Evolutionary conservation across 92 coral and sea anemone species (phyloP), one percentile per base, ranked within the genome.

Genomic region (Diadumene lineata): DNA sequence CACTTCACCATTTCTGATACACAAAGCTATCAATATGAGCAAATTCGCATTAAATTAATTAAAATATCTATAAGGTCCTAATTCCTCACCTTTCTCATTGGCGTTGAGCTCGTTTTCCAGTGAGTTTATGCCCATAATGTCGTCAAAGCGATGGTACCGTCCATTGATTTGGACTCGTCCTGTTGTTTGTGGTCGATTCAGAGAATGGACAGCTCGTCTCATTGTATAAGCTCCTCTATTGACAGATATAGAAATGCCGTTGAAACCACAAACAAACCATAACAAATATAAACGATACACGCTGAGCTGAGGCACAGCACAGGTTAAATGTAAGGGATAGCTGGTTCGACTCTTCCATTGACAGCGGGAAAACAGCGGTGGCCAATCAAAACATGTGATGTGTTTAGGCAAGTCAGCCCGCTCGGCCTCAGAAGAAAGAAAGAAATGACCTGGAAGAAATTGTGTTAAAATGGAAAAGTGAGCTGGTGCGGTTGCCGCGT

Each of bases 251-350:
- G 1, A 15, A 62, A 62, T 62, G 23, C 68, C 68, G 43, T 62
- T 62, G 68, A 28, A 62, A 62, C 68, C 43, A 62, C 43, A 28
- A 31, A 62, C 68, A 62, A 62, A 21, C 28, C 64, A 38, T 13
- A 4, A 4, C 48, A 38, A 38, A 13, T 4, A 38, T 38, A 38
- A n/a, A n/a, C n/a, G n/a, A n/a, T n/a, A n/a, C n/a, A n/a, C n/a
- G n/a, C n/a, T n/a, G n/a, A n/a, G n/a, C n/a, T n/a, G n/a, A n/a
- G n/a, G n/a, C n/a, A n/a, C n/a, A n/a, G n/a, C n/a, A n/a, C n/a
- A n/a, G n/a, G n/a, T n/a, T n/a, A n/a, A n/a, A n/a, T n/a, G n/a
- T n/a, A n/a, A n/a, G n/a, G n/a, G n/a, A n/a, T n/a, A n/a, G n/a
- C n/a, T n/a, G n/a, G n/a, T n/a, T n/a, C n/a, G n/a, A n/a, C n/a